A percentile compares a stretch with the other conserved stretches of the same genome.
These are phyloP conservation scores for Phthorimaea operculella DNA, from an alignment of 1,140 invertebrate genomes.

Conservation along the genomic window DNA sequence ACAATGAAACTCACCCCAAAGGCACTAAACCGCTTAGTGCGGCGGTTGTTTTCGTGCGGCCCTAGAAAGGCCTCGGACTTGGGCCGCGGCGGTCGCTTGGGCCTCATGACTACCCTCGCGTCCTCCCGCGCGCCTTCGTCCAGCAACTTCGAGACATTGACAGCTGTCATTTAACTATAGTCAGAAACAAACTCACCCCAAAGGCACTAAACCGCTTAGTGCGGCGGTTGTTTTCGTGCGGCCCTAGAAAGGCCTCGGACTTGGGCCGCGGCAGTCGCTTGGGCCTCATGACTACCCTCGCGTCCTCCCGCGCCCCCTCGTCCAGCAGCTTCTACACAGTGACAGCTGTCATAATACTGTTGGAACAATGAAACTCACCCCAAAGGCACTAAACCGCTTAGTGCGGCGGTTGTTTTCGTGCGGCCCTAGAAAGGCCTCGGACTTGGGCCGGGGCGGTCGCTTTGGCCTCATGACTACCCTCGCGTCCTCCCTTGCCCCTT, in stretches of 20 bases:
- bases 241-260: constrained; percentile 86
- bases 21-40: constrained; percentile 89
- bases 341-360: constrained; percentile 91
- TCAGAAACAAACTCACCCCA: constrained; percentile 83
- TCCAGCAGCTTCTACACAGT: constrained; percentile 88
- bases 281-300: constrained; percentile 88
- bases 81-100: too few relatives aligned
- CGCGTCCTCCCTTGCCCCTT: constrained; percentile 85
- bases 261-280: constrained; percentile 90
- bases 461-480: constrained; percentile 87
- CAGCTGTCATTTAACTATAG: too few relatives aligned
- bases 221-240: constrained; percentile 72
- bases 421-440: constrained; percentile 84
- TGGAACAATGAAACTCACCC: constrained; percentile 79
- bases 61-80: constrained; percentile 90
- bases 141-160: too few relatives aligned
- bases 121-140: too few relatives aligned
- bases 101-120: too few relatives aligned
- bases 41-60: constrained; percentile 71
- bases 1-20: constrained; percentile 87
- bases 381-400: constrained; percentile 91
- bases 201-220: constrained; percentile 92
- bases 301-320: constrained; percentile 86
- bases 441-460: constrained; percentile 89
- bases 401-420: constrained; percentile 75